Evolutionary conservation across 2,797 vertebrate species (phyloP), one percentile per base, ranked within the genome.

Genomic region (Mormyrus hasselquistii): DNA sequence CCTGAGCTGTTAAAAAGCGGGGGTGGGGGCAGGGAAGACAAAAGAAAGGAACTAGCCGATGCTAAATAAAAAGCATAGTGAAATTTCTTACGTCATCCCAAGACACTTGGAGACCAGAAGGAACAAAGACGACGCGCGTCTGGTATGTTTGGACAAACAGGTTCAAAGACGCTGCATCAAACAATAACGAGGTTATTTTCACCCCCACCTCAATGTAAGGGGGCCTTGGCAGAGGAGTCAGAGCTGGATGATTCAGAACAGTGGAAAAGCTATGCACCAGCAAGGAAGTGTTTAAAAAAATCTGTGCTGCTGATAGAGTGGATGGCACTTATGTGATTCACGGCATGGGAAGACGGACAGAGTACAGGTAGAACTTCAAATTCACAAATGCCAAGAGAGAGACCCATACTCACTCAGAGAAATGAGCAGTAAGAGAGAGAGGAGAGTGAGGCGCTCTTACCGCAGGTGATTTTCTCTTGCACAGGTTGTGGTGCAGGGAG

Each of bases 401-500:
- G 1, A 47, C 4, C 88, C 34, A 89, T 50, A 83, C n/a, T 47
- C 88, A 25, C 87, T 85, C 2, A 25, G 44, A 90, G 14, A 76
- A 53, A 52, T 85, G 83, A 47, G 38, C 22, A 22, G 22, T 88
- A 12, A 4, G 79, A 88, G 38, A 25, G 4, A 69, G 76, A 25
- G 79, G 69, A 19, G 12, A 52, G 29, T 5, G 6, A 50, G 41
- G 19, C 76, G 50, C 38, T 94, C 97, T 96, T 97, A 98, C 97
- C 96, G 89, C 97, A 98, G 44, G 96, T 97, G 88, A 96, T 94
- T 95, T 96, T 97, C 84, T 93, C 94, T 86, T 93, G 90, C 19
- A 38, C 19, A 29, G 91, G 93, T 34, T 5, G 53, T 52, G 41
- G 91, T 76, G 83, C 89, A 79, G 87, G 19, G 87, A 73, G 29